phyloP scores from a whole-genome alignment of 2,888 invertebrate genomes.

The Meiosimyza platycephala region DNA sequence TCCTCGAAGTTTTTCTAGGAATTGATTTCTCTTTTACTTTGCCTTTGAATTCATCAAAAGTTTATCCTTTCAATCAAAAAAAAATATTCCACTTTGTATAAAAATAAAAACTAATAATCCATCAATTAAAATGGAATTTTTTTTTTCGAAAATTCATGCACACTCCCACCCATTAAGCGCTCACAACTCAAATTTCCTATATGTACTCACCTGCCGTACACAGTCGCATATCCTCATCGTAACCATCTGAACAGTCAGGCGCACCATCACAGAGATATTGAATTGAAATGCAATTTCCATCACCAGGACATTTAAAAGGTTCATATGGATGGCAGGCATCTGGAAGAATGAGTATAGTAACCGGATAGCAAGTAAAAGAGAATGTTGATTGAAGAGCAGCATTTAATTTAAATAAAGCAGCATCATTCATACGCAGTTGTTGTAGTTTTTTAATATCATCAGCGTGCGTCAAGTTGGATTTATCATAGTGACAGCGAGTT shows the following conservation, averaged over 20 bases:
- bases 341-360: slow-evolving; percentile 59
- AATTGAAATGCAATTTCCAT: slow-evolving; percentile 94
- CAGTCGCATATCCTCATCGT: slow-evolving; percentile 93
- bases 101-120: no score
- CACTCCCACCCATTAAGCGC: no score
- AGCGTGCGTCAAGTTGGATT: slow-evolving; percentile 8
- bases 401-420: background rate
- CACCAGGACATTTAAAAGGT: slow-evolving; percentile 96
- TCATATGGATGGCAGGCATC: slow-evolving; percentile 93
- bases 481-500: background rate
- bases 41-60: no score
- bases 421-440: background rate
- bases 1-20: no score
- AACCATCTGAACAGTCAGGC: slow-evolving; percentile 94
- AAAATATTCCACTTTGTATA: no score
- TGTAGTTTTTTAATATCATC: background rate
- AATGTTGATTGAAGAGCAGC: background rate
- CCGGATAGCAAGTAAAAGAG: background rate
- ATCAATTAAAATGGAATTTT: no score
- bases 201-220: slow-evolving; percentile 87
- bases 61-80: no score
- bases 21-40: no score
- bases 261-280: slow-evolving; percentile 96
- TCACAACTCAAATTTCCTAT: no score
- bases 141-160: no score